phyloP scores from a whole-genome alignment of 2,797 vertebrate genomes.

The Simalia tracyae region DNA sequence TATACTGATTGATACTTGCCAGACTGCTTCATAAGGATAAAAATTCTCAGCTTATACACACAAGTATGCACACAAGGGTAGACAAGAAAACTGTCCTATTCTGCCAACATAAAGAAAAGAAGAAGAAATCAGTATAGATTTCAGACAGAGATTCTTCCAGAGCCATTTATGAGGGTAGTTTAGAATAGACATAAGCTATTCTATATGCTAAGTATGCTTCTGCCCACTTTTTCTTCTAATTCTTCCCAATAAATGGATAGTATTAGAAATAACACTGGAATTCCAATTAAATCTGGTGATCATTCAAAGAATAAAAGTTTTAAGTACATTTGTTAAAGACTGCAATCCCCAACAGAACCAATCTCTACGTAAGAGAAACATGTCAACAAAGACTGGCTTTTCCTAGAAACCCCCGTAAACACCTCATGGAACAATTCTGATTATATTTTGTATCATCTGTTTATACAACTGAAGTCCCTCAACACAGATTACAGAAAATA shows the following conservation, averaged over 20 bases:
- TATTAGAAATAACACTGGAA: not conserved
- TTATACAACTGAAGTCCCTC: slow-evolving; percentile 3
- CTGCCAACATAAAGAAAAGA: not conserved
- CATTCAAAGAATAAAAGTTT: not conserved
- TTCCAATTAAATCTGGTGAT: not conserved
- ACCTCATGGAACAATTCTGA: no score
- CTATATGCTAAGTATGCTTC: not conserved
- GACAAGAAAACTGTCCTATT: not conserved
- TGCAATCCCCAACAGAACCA: not conserved
- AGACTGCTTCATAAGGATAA: slow-evolving; percentile 7
- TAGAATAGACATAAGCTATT: not conserved
- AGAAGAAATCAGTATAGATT: not conserved
- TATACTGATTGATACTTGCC: slow-evolving; percentile 17
- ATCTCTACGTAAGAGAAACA: not conserved
- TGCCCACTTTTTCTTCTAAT: not conserved
- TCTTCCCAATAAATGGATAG: not conserved
- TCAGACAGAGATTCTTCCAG: not conserved
- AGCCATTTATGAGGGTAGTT: not conserved
- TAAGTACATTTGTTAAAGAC: not conserved
- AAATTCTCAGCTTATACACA: slow-evolving; percentile 3
- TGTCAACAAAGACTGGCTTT: not conserved
- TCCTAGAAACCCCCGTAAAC: no score
- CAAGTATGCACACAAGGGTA: not conserved
- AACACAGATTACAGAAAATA: slow-evolving; percentile 1
- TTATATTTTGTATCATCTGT: not conserved